These are phyloP conservation scores for Pardalotus punctatus DNA, from an alignment of 2,113 vertebrate genomes.

Conservation along the genomic window DNA sequence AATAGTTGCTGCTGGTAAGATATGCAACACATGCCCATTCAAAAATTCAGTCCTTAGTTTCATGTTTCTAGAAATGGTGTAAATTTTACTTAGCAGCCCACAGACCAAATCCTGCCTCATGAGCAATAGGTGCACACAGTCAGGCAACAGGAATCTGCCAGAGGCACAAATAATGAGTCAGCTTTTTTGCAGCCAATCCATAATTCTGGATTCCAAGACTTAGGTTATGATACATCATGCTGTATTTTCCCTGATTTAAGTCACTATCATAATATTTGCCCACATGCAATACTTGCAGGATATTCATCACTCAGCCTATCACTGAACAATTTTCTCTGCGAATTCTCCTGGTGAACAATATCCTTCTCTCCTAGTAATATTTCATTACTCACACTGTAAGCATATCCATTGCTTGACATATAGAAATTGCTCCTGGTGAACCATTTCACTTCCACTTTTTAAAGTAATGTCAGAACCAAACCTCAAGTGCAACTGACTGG, in stretches of 20 bases:
- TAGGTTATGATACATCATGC: not conserved
- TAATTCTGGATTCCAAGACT: not conserved
- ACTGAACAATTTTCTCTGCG: not conserved
- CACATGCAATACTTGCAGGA: not conserved
- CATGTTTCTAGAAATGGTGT: not conserved
- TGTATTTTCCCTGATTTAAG: not conserved
- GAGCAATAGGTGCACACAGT: not conserved
- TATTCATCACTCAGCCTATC: not conserved
- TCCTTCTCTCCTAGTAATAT: not conserved
- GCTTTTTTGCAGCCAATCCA: not conserved
- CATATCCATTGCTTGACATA: not conserved
- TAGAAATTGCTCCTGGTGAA: not conserved
- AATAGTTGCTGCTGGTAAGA: not conserved
- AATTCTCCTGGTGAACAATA: not conserved
- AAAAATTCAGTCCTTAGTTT: slow-evolving; percentile 23
- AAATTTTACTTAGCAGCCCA: slow-evolving; percentile 15
- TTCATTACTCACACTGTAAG: not conserved
- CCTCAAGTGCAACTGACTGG: not conserved
- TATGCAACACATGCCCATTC: not conserved
- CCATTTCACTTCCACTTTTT: not conserved
- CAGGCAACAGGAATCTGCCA: slow-evolving; percentile 19
- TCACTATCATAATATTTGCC: not conserved
- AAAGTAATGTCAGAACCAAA: not conserved
- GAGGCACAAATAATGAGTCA: slow-evolving; percentile 28
- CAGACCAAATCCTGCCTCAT: not conserved